These are phyloP conservation scores for Glyptemys insculpta DNA, from an alignment of 2,797 vertebrate species.

Conservation along the genomic window DNA sequence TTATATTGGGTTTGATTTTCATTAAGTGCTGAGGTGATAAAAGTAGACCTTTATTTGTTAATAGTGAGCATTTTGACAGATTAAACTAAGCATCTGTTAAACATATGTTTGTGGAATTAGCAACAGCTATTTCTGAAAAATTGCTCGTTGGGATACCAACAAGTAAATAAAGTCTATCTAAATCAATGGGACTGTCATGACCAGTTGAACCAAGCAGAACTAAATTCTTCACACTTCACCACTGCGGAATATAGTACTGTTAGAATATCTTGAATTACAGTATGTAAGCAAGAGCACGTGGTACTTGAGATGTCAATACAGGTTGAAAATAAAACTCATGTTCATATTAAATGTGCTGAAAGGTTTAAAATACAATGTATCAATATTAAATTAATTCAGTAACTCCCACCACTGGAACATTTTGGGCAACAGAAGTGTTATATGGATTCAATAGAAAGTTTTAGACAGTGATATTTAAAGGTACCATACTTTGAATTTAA, in stretches of 20 bases:
- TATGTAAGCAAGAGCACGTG: background rate
- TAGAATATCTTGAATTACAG: rapidly evolving
- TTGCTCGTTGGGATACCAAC: too few species aligned
- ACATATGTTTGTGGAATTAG: too few species aligned
- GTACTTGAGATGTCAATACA: rapidly evolving
- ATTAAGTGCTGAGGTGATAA: background rate
- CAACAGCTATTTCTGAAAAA: too few species aligned
- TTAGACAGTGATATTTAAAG: background rate
- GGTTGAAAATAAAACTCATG: background rate
- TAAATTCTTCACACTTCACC: background rate
- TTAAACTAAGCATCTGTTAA: too few species aligned
- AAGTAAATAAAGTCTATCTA: too few species aligned
- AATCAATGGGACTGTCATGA: too few species aligned
- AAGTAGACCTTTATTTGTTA: background rate
- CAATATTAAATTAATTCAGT: background rate
- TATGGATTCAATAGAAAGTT: background rate
- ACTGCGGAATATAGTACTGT: background rate
- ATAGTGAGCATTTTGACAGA: too few species aligned
- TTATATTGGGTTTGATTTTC: too few species aligned
- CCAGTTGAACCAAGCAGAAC: too few species aligned
- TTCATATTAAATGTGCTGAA: background rate
- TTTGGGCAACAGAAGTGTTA: background rate
- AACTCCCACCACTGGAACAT: background rate
- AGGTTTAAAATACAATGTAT: background rate
- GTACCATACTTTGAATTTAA: background rate